Conservation (phyloP, 2,888 invertebrate species). For the Hybos culiciformis region DNA sequence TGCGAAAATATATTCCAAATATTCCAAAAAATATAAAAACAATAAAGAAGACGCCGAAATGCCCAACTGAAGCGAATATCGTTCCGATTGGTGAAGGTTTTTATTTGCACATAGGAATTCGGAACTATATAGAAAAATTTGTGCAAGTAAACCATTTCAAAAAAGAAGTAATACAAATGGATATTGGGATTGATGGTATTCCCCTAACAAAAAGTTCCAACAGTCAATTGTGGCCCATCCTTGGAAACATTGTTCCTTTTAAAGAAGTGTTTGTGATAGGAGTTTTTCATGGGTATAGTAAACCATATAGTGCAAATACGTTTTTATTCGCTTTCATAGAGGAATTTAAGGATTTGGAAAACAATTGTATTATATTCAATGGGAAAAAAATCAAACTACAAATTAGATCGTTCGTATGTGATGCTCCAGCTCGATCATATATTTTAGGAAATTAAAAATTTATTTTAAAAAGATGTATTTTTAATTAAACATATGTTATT, state of each 20-base stretch:
- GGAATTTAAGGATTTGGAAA: not conserved
- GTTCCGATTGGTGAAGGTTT: not conserved
- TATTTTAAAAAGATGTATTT: not conserved
- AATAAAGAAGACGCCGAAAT: not conserved
- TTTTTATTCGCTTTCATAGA: not conserved
- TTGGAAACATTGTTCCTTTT: not conserved
- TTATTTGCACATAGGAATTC: not conserved
- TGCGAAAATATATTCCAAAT: not conserved
- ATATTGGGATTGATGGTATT: not conserved
- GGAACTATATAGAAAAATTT: not conserved
- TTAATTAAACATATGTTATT: not conserved
- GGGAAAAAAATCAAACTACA: not conserved
- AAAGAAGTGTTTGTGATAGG: not conserved
- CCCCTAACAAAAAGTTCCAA: not conserved
- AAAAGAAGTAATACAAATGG: not conserved
- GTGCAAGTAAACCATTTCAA: not conserved
- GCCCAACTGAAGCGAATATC: not conserved
- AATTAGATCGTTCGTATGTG: not conserved
- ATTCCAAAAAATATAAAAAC: not conserved
- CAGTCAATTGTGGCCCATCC: not conserved
- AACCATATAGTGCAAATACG: conserved; percentile 1
- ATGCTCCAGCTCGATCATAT: not conserved
- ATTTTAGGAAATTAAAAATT: not conserved
- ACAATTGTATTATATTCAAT: not conserved
- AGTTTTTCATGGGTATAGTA: not conserved